A percentile compares a stretch with the other conserved stretches of the same genome.
phyloP scores from a whole-genome alignment of 2,888 invertebrate genomes.

The Heterodera filipjevi region DNA sequence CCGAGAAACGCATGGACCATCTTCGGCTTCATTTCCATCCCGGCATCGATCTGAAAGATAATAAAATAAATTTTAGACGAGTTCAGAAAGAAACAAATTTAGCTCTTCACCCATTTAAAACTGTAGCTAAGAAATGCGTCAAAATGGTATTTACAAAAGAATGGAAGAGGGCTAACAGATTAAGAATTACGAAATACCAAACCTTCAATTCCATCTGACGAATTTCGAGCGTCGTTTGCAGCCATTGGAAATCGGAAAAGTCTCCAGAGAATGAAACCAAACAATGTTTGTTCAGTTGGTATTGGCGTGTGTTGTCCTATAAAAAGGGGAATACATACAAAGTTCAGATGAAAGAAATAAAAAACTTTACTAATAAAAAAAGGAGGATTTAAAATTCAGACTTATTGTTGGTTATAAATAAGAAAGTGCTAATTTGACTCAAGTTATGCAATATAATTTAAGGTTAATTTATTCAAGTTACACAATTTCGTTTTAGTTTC shows the following conservation, averaged over 20 bases:
- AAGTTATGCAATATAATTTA: background rate
- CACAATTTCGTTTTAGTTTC: background rate
- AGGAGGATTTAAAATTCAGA: no score
- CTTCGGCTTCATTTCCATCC: conserved; percentile 77
- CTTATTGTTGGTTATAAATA: background rate
- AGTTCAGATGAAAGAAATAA: background rate
- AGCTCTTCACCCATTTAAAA: background rate
- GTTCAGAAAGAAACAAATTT: background rate
- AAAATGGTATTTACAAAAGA: background rate
- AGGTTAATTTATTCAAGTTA: no score
- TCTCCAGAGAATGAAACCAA: conserved; percentile 90
- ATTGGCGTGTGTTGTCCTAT: conserved; percentile 77
- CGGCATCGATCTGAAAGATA: background rate
- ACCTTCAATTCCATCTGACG: conserved; percentile 45
- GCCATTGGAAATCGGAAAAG: conserved; percentile 92
- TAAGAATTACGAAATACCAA: conserved; percentile 67
- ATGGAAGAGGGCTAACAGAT: background rate
- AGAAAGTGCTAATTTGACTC: no score
- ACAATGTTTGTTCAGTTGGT: conserved; percentile 85
- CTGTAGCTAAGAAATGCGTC: no score
- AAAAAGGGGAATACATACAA: background rate
- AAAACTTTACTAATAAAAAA: background rate
- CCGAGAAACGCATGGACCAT: conserved; percentile 93
- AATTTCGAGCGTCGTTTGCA: conserved; percentile 78
- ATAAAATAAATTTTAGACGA: background rate